A percentile compares a stretch with the other conserved stretches of the same genome.
Evolutionary conservation across 2,113 vertebrate genomes (phyloP).

Genomic region (Merops nubicus): DNA sequence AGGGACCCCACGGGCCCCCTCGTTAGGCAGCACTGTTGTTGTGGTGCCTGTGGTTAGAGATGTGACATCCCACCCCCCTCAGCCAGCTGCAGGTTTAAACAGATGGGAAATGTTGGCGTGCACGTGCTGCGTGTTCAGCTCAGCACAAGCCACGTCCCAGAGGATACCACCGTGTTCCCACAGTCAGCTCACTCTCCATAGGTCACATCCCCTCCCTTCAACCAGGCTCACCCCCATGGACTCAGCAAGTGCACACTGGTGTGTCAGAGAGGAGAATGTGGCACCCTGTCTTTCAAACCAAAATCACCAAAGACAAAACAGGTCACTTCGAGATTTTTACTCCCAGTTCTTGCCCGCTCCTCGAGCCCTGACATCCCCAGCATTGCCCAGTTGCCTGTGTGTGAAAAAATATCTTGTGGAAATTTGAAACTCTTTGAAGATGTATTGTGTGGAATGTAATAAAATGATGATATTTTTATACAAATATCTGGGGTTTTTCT

Average conservation of each 20-base stretch:
- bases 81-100: neutral
- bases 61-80: neutral
- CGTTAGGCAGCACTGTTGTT: neutral
- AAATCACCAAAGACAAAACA: slow-evolving; percentile 77
- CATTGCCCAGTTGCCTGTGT: slow-evolving; percentile 83
- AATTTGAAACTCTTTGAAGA: slow-evolving; percentile 88
- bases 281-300: slow-evolving; percentile 63
- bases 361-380: slow-evolving; percentile 72
- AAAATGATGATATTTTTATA: slow-evolving; percentile 99
- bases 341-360: slow-evolving; percentile 61
- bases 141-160: slow-evolving; percentile 41
- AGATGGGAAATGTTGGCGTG: neutral
- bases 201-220: neutral
- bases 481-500: slow-evolving; percentile 77
- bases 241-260: neutral
- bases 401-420: slow-evolving; percentile 87
- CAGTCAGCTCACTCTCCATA: neutral
- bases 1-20: neutral
- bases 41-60: neutral
- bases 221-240: neutral
- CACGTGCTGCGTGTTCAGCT: neutral
- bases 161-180: neutral
- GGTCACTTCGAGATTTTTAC: slow-evolving; percentile 72
- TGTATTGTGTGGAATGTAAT: slow-evolving; percentile 95
- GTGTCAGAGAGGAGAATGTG: slow-evolving; percentile 46